phyloP scores from a whole-genome alignment of 2,113 vertebrate species.

The Pelodiscus sinensis region DNA sequence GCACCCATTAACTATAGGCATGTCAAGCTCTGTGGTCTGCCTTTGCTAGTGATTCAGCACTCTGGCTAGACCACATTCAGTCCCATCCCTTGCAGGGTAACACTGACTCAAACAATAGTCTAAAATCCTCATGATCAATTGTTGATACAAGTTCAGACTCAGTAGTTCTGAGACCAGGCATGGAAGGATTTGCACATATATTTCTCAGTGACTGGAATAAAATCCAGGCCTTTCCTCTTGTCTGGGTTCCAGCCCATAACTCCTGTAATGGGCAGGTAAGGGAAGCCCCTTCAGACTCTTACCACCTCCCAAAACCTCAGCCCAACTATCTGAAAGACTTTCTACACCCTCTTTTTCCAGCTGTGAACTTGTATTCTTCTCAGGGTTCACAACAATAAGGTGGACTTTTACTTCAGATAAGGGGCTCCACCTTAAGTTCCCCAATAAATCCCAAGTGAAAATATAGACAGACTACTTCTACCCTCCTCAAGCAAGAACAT shows the following conservation, averaged over 20 bases:
- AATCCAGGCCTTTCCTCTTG: neutral
- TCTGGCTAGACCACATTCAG: neutral
- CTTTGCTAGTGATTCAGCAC: neutral
- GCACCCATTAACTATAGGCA: neutral
- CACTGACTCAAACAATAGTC: neutral
- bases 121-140: neutral
- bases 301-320: neutral
- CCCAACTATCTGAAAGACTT: neutral
- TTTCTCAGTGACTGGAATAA: neutral
- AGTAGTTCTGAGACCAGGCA: too few relatives aligned
- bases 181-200: neutral
- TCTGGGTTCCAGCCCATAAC: neutral
- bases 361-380: neutral
- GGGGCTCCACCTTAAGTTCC: neutral
- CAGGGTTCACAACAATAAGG: neutral
- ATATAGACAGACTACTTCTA: neutral
- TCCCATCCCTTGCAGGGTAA: neutral
- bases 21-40: neutral
- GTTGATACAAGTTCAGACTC: neutral
- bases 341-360: neutral
- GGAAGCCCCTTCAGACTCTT: neutral
- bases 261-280: neutral
- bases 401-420: neutral
- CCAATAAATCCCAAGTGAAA: neutral
- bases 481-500: neutral